Percentiles rank a stretch among this genome's conserved stretches.
phyloP scores from a whole-genome alignment of 2,797 vertebrate genomes.

The Mormyrops attenuatus region DNA sequence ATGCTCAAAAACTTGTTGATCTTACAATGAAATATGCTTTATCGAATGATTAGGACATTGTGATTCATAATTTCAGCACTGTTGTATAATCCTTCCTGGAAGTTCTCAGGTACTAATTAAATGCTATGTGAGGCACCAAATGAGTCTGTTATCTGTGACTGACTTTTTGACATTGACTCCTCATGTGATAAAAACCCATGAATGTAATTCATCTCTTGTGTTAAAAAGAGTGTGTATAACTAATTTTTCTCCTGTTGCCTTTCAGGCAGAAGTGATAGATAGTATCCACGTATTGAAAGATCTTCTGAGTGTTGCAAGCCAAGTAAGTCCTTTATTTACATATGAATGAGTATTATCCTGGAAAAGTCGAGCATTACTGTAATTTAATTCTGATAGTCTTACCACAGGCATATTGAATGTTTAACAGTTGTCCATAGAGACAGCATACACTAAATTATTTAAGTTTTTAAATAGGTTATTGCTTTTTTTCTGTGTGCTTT shows the following conservation, averaged over 20 bases:
- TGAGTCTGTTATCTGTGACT: background rate
- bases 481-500: background rate
- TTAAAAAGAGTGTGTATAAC: background rate
- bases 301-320: slow-evolving; percentile 54
- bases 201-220: background rate
- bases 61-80: background rate
- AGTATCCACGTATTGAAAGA: slow-evolving; percentile 51
- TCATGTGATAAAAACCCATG: background rate
- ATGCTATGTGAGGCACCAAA: background rate
- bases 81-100: background rate
- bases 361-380: background rate
- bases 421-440: background rate
- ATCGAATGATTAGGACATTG: background rate
- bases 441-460: background rate
- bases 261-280: slow-evolving; percentile 53
- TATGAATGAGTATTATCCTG: background rate
- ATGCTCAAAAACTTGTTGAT: background rate
- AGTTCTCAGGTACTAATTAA: background rate
- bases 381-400: slow-evolving; percentile 2
- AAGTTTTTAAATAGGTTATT: background rate
- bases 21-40: background rate
- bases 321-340: slow-evolving; percentile 51
- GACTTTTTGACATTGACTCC: background rate
- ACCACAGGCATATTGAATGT: background rate
- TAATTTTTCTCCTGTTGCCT: background rate